phyloP scores from a whole-genome alignment of 1,140 invertebrate genomes.

The Drosophila aff. region DNA sequence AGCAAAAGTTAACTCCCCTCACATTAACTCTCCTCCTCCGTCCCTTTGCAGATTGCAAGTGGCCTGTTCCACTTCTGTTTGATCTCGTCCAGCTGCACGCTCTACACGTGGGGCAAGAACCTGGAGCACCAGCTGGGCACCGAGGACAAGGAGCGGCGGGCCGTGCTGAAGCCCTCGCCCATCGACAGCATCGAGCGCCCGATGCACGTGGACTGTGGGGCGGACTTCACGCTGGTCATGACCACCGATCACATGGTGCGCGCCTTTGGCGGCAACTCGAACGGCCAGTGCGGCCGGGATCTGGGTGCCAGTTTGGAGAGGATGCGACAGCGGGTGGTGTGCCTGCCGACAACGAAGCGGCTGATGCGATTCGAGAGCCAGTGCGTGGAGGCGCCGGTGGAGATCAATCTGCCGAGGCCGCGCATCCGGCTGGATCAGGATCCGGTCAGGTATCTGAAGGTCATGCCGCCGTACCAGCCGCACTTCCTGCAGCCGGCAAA shows the following conservation, averaged over 20 bases:
- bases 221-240: constrained; percentile 87
- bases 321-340: constrained; percentile 76
- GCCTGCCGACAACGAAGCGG: constrained; percentile 79
- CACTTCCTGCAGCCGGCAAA: constrained; percentile 77
- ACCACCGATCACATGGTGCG: constrained; percentile 86
- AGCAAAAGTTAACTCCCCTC: no score
- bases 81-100: constrained; percentile 87
- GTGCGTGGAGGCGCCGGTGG: constrained; percentile 77
- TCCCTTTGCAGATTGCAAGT: constrained; percentile 87
- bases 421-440: constrained; percentile 75
- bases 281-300: constrained; percentile 86
- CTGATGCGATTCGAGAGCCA: constrained; percentile 81
- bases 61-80: constrained; percentile 88
- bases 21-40: background rate
- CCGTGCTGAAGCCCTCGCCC: constrained; percentile 82
- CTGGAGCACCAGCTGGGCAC: constrained; percentile 89
- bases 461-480: constrained; percentile 78
- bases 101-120: constrained; percentile 90
- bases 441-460: constrained; percentile 79
- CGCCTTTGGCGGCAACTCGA: constrained; percentile 88
- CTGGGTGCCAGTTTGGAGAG: constrained; percentile 72
- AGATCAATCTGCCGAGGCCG: constrained; percentile 80
- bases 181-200: constrained; percentile 81
- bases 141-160: constrained; percentile 86
- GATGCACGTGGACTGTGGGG: constrained; percentile 86